phyloP scores from a whole-genome alignment of 2,113 vertebrate genomes.

The Lonchura striata region DNA sequence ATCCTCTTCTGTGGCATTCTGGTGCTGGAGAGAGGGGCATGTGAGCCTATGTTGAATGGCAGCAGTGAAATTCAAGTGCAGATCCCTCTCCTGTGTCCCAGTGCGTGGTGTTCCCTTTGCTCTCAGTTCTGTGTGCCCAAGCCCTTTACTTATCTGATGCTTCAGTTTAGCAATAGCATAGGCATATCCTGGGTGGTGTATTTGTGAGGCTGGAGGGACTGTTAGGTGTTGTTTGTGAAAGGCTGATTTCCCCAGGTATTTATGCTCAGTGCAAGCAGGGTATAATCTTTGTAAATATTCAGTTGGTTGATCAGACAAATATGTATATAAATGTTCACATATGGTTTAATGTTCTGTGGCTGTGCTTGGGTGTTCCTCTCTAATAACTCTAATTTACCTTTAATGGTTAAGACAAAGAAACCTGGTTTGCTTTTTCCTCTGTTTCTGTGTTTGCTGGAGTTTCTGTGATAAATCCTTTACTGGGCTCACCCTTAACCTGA shows the following conservation, averaged over 20 bases:
- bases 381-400: neutral
- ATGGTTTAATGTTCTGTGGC: neutral
- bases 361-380: neutral
- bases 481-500: neutral
- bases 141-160: neutral
- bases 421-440: neutral
- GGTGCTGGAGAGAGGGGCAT: neutral
- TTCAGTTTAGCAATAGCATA: neutral
- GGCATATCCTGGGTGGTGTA: neutral
- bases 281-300: neutral
- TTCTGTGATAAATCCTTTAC: neutral
- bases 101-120: fast-evolving
- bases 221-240: neutral
- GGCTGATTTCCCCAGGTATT: neutral
- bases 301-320: neutral
- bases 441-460: neutral
- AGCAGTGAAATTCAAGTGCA: neutral
- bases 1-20: neutral
- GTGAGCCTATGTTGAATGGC: fast-evolving
- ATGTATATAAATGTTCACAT: neutral
- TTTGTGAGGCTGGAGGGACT: neutral
- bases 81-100: neutral
- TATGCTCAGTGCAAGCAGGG: neutral
- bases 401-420: neutral
- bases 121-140: neutral